phyloP scores from a whole-genome alignment of 2,888 invertebrate genomes.

The Epirrhoe alternata region DNA sequence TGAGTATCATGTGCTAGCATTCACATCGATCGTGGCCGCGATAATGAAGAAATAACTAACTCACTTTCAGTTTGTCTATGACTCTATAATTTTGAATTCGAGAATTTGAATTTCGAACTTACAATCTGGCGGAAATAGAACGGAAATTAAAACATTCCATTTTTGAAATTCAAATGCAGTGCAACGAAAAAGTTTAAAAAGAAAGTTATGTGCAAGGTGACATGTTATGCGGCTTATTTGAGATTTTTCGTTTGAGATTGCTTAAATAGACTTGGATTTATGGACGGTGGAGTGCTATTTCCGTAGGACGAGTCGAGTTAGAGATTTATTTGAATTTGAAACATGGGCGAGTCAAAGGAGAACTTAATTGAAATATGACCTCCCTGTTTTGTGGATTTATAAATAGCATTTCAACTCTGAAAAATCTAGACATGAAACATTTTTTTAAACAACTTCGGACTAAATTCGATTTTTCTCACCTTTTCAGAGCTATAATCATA shows the following conservation, averaged over 20 bases:
- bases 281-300: conserved; percentile 82
- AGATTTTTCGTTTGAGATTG: conserved; percentile 81
- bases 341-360: conserved; percentile 77
- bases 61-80: conserved; percentile 36
- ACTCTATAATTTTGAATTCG: conserved; percentile 33
- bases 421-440: not conserved
- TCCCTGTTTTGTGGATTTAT: conserved; percentile 67
- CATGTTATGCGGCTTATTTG: conserved; percentile 75
- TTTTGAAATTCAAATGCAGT: conserved; percentile 45
- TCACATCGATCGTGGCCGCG: conserved; percentile 63
- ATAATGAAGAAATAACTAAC: conserved; percentile 53
- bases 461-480: conserved; percentile 31
- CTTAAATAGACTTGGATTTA: conserved; percentile 83
- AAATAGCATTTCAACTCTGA: conserved; percentile 33
- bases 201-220: conserved; percentile 63
- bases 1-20: conserved; percentile 62
- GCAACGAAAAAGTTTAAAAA: conserved; percentile 48
- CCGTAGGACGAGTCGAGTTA: conserved; percentile 76
- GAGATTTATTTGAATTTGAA: conserved; percentile 83
- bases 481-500: conserved; percentile 20
- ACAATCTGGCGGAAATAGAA: conserved; percentile 36
- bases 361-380: conserved; percentile 83
- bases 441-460: not conserved
- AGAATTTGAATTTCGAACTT: conserved; percentile 37
- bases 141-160: conserved; percentile 38